Base-by-base conservation (phyloP, 2,888 invertebrate species). In the Phytoseiulus persimilis region DNA sequence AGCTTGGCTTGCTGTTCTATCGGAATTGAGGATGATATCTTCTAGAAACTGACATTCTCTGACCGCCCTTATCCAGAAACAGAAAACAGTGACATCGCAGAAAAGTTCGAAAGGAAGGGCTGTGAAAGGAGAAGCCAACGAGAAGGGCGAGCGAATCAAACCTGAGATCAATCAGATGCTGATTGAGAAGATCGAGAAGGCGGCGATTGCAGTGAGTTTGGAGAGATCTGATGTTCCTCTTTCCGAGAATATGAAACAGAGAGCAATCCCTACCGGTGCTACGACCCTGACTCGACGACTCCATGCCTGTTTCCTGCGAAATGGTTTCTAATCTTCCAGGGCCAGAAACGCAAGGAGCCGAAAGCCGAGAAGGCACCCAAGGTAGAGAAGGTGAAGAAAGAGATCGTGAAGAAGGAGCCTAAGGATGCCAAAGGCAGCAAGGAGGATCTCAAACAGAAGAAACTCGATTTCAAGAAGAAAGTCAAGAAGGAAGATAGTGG, bases 381-480 rank as follows among this genome's bases (percentile, higher is more conserved):
- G 87, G 32, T 23, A 1, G 33, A 87, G 87, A 83, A 83, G 23
- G 83, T 83, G 18, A 83, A 32, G 11, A 87, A 87, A 33, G 87
- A 87, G 33, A 33, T 23, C 0, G 33, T 87, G 39, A 87, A 87
- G 18, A 87, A 87, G 33, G 87, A 87, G 87, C 87, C 87, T n/a
- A 87, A 87, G 33, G 87, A 87, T 2, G 23, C 32, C 0, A 87
- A 87, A 23, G 87, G n/a, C 11, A 45, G n/a, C 33, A 87, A 87
- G 33, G n/a, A 87, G 33, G 39, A 87, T n/a, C 87, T 9, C 9
- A 87, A 87, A 87, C 33, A 39, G 87, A 87, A 87, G 39, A 65
- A 65, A 65, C 65, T 65, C 18, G 65, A 65, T 65, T 87, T 87
- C 87, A 87, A 87, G 45, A 33, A 33, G 87, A 87, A 87, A 87